These are phyloP conservation scores for Drosophila macrospina DNA, from an alignment of 2,888 invertebrate genomes.

Conservation along the genomic window DNA sequence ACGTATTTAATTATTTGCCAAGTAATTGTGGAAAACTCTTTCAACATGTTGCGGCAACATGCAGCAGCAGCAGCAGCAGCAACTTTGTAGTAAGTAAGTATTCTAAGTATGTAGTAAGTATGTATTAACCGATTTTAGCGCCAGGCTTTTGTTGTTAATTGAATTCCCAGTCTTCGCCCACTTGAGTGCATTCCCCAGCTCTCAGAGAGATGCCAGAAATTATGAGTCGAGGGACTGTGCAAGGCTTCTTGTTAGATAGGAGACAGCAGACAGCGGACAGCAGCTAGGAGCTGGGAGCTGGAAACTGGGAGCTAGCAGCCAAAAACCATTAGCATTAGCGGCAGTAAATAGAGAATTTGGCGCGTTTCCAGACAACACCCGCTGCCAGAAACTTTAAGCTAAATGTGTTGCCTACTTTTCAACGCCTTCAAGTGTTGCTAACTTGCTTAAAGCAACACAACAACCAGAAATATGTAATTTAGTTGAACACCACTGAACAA, in stretches of 20 bases:
- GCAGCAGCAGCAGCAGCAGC: not conserved
- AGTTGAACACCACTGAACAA: not conserved
- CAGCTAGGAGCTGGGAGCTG: constrained; percentile 5
- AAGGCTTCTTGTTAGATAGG: constrained; percentile 26
- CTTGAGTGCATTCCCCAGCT: constrained; percentile 18
- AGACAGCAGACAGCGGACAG: not conserved
- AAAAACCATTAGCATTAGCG: constrained; percentile 71
- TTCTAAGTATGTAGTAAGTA: too few species aligned
- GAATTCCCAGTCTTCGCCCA: constrained; percentile 12
- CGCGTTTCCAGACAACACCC: constrained; percentile 57
- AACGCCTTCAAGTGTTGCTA: not conserved
- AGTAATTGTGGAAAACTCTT: constrained; percentile 34
- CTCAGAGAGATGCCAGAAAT: constrained; percentile 22
- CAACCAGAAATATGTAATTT: not conserved
- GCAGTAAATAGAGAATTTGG: constrained; percentile 66
- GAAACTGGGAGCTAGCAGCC: constrained; percentile 3
- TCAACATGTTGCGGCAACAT: constrained; percentile 35
- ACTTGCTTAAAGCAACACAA: constrained; percentile 13
- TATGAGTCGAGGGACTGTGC: constrained; percentile 16
- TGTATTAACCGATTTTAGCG: constrained; percentile 34
- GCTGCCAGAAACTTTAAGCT: constrained; percentile 53
- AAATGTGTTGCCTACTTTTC: constrained; percentile 24
- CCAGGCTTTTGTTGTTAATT: constrained; percentile 34
- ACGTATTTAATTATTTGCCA: constrained; percentile 58
- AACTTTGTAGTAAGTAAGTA: constrained; percentile 3